Evolutionary conservation across 92 coral and sea anemone species (phyloP), one percentile per base, ranked within the genome.

Genomic region (Actinostola sp.): DNA sequence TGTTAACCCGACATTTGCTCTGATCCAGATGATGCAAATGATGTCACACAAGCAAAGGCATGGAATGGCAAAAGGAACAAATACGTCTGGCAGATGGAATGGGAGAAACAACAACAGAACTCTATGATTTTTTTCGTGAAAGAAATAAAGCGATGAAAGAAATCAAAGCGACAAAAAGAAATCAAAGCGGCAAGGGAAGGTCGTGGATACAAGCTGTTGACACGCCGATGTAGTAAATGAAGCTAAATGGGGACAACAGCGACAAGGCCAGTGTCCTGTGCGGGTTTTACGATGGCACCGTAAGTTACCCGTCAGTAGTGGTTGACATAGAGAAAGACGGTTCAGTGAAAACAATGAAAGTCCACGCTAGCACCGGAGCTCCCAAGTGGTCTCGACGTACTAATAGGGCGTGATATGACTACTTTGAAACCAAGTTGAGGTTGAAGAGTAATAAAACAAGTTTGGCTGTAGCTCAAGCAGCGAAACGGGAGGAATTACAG

Each of bases 351-450:
- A 24, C 63, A 11, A 10, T 56, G 33, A 56, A 24, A 56, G 63
- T 56, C n/a, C 20, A 56, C 63, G 20, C 35, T 56, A 28, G 63
- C 63, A 28, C 63, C 63, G 1, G 63, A 56, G 34, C 63, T 56
- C 15, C 63, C 63, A 56, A 56, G 63, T 56, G 39, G 63, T 17
- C 63, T 56, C 1, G 63, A 56, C n/a, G 63, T 56, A 25, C 32
- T 56, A 26, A 24, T 56, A 9, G 39, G 63, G 16, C 13, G 63
- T 8, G 63, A 56, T 0, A 24, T 56, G 0, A n/a, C 17, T 56
- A n/a, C 33, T n/a, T 56, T 2, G 33, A 26, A 56, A 25, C 28
- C 3, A 3, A 56, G 13, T n/a, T n/a, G 34, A 6, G 2, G 29
- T n/a, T 8, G 63, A 56, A 26, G 19, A 8, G 32, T 13, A 0